Conservation (phyloP, 2,888 invertebrate species). For the Trachelus stipa region DNA sequence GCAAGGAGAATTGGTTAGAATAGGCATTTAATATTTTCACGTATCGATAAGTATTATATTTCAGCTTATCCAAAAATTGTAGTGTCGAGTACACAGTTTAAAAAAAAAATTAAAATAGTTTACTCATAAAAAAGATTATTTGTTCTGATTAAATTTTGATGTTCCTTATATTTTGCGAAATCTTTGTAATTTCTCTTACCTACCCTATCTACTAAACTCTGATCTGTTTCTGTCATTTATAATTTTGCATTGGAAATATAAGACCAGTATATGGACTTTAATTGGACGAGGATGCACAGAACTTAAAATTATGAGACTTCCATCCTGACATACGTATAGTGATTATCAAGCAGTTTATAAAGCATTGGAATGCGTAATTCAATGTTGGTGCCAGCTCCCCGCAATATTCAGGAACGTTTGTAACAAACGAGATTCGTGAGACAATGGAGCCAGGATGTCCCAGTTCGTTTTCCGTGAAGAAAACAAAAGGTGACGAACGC, state of each 20-base stretch:
- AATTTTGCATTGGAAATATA: background rate
- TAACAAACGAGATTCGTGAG: background rate
- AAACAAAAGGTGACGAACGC: background rate
- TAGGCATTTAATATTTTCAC: background rate
- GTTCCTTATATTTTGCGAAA: too few relatives aligned
- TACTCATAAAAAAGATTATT: background rate
- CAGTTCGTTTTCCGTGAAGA: background rate
- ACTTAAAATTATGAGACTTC: background rate
- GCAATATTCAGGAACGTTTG: background rate
- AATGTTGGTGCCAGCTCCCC: background rate
- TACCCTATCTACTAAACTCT: too few relatives aligned
- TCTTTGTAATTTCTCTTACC: background rate
- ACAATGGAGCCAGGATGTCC: background rate
- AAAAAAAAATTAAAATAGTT: background rate
- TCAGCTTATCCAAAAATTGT: background rate
- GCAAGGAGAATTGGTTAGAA: background rate
- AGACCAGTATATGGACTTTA: background rate
- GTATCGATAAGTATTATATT: background rate
- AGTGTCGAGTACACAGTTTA: background rate
- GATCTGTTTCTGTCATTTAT: background rate
- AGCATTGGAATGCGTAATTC: background rate
- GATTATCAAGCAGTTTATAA: background rate
- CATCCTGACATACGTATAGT: background rate
- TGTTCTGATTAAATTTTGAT: background rate
- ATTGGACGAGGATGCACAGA: background rate